phyloP scores from a whole-genome alignment of 1,140 invertebrate genomes.

The Brachionus plicatilis region DNA sequence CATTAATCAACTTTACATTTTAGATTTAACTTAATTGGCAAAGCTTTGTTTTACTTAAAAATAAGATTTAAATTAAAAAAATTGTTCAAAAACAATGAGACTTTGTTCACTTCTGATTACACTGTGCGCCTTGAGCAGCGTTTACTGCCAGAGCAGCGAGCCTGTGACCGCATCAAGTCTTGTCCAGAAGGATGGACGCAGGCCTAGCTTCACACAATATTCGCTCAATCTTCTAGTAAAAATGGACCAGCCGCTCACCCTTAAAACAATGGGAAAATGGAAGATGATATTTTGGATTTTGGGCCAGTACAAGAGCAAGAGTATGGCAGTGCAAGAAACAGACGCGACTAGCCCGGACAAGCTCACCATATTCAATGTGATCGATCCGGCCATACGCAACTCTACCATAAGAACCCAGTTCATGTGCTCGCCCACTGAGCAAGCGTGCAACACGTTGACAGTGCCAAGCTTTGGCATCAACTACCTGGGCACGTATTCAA shows the following conservation, averaged over 20 bases:
- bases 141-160: background rate
- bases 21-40: background rate
- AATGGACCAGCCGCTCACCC: background rate
- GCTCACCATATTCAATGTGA: background rate
- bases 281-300: background rate
- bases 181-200: background rate
- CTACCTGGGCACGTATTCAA: background rate
- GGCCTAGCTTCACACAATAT: background rate
- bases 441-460: background rate
- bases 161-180: background rate
- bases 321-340: background rate
- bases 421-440: conserved; percentile 15
- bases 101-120: background rate
- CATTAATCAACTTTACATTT: background rate
- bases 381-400: background rate
- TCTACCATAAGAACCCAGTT: conserved; percentile 5
- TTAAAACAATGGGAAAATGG: background rate
- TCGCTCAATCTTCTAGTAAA: background rate
- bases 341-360: background rate
- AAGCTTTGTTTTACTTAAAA: background rate
- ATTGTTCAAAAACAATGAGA: background rate
- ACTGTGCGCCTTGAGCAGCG: background rate
- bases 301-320: background rate
- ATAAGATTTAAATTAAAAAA: background rate
- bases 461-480: background rate